Evolutionary conservation across 2,888 invertebrate species (phyloP).

Genomic region (Drosophila emarginata): DNA sequence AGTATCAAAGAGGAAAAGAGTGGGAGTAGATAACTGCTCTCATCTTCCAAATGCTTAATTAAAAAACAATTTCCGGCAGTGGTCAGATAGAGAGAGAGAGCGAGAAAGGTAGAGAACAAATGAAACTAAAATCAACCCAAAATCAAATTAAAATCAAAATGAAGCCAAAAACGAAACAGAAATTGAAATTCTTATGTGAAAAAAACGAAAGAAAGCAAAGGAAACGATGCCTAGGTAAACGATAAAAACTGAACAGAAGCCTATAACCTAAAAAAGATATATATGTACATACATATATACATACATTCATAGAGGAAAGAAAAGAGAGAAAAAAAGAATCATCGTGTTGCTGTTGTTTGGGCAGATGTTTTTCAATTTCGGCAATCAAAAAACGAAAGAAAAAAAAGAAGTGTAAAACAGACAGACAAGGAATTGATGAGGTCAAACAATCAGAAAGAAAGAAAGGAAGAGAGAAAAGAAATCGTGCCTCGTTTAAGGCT

Average conservation of each 20-base stretch:
- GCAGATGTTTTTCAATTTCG: slow-evolving; percentile 36
- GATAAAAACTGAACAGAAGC: slow-evolving; percentile 13
- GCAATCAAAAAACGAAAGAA: background rate
- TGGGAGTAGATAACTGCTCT: slow-evolving; percentile 5
- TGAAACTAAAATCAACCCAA: slow-evolving; percentile 48
- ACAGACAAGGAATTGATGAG: slow-evolving; percentile 5
- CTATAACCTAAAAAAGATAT: slow-evolving; percentile 13
- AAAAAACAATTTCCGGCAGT: slow-evolving; percentile 47
- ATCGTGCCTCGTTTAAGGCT: background rate
- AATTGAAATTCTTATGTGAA: slow-evolving; percentile 12
- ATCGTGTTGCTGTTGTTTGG: slow-evolving; percentile 6
- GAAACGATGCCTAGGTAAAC: slow-evolving; percentile 39
- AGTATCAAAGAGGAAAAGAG: background rate
- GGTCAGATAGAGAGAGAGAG: background rate
- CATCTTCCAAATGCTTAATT: slow-evolving; percentile 44
- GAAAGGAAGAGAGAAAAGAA: background rate
- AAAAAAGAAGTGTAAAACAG: slow-evolving; percentile 12
- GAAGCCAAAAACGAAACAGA: slow-evolving; percentile 21
- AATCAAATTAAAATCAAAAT: slow-evolving; percentile 68
- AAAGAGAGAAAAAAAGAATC: slow-evolving; percentile 14
- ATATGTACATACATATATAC: slow-evolving; percentile 5
- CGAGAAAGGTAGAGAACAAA: background rate
- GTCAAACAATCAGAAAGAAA: slow-evolving; percentile 6
- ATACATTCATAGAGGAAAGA: slow-evolving; percentile 19
- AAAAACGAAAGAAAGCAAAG: slow-evolving; percentile 15